A percentile compares a stretch with the other conserved stretches of the same genome.
Conservation (phyloP, 2,888 invertebrate genomes). For the Phymatocera aterrima region DNA sequence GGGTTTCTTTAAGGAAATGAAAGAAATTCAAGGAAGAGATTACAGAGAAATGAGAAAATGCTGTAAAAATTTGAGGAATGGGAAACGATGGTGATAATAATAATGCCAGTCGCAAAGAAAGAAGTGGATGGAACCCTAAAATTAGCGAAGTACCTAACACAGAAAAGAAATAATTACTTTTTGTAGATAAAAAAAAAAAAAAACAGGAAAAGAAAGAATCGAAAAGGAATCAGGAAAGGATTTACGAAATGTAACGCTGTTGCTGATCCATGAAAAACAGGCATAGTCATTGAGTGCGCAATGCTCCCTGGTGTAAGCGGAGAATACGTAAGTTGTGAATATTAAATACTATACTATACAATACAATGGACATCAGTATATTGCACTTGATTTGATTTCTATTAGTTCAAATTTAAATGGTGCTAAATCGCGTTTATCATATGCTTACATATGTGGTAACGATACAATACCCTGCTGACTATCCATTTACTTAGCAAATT, state of each 20-base stretch:
- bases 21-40: no score
- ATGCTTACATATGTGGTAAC: neutral
- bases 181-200: constrained; percentile 4
- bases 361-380: constrained; percentile 10
- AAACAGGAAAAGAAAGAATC: neutral
- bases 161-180: no score
- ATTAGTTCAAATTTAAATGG: constrained; percentile 11
- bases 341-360: neutral
- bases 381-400: neutral
- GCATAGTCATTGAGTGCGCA: neutral
- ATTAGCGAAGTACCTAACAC: no score
- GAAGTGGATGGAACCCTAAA: no score
- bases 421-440: constrained; percentile 14
- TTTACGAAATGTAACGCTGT: no score
- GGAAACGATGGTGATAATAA: no score
- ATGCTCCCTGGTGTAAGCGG: neutral
- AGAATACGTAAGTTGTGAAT: neutral
- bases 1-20: no score
- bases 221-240: neutral
- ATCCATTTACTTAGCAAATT: constrained; percentile 28
- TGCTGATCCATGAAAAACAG: neutral
- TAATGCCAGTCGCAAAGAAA: no score
- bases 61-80: no score
- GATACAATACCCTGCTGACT: neutral
- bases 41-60: no score